Evolutionary conservation across 2,113 vertebrate genomes (phyloP).

Genomic region (Caretta caretta): DNA sequence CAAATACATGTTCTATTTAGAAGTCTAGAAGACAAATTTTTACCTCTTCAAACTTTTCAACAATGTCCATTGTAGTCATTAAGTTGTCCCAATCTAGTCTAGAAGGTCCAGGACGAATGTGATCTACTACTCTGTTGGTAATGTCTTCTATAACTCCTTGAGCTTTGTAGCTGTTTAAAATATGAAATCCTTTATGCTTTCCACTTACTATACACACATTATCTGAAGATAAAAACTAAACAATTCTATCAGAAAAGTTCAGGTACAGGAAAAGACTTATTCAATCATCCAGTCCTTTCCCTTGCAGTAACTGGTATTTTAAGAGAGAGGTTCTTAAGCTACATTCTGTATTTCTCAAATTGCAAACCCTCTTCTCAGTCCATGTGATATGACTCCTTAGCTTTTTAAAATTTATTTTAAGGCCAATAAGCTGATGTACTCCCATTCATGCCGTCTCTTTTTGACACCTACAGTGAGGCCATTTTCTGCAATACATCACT

Average conservation of each 20-base stretch:
- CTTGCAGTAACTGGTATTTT: background rate
- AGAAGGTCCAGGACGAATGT: conserved; percentile 86
- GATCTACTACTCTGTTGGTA: conserved; percentile 81
- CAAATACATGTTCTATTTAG: background rate
- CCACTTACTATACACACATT: background rate
- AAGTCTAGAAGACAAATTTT: background rate
- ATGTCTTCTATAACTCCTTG: conserved; percentile 83
- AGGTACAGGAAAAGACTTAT: background rate
- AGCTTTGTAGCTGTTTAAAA: conserved; percentile 84
- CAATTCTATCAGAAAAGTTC: background rate
- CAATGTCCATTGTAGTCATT: conserved; percentile 89
- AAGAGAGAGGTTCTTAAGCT: background rate
- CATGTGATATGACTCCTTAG: background rate
- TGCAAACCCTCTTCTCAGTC: background rate
- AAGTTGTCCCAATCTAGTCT: conserved; percentile 87
- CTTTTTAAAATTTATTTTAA: background rate
- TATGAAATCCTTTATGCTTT: background rate
- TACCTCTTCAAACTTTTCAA: conserved; percentile 86
- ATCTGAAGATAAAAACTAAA: background rate
- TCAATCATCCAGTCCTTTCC: background rate
- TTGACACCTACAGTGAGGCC: background rate
- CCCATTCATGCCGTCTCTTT: background rate
- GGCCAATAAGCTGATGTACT: background rate
- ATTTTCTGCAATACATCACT: background rate
- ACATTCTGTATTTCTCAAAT: background rate